Evolutionary conservation across 2,113 vertebrate genomes (phyloP), one percentile per base, ranked within the genome.

Genomic region (Sinocyclocheilus rhinocerous): DNA sequence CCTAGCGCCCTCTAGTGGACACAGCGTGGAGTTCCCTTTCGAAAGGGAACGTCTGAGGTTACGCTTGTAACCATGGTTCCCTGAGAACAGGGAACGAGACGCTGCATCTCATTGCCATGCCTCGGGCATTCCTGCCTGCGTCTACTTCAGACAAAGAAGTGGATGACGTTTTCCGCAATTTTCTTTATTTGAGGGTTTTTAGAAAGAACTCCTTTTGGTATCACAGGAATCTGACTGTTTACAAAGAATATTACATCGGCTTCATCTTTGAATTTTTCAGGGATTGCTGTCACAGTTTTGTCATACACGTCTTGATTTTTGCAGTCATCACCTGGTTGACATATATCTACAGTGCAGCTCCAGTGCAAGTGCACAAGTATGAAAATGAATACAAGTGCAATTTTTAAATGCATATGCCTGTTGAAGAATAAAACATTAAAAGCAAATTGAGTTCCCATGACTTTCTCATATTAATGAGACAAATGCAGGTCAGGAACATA

Each of bases 161-260:
- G n/a, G n/a, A n/a, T n/a, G n/a, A n/a, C n/a, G n/a, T n/a, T n/a
- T n/a, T n/a, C n/a, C n/a, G n/a, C n/a, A n/a, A n/a, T 94, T 42
- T 92, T 94, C 59, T 85, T 57, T 39, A 96, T 88, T 6, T 92
- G 88, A 24, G 93, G 86, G 89, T 91, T 96, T 86, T 91, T 87
- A 22, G 69, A 84, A 89, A 97, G 95, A 16, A 94, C 95, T 79
- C 87, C 92, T 89, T 88, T 89, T 2, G 89, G 93, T 76, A 96
- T 91, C 48, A 87, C 87, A 61, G 83, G 77, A 81, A 97, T 92
- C 22, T 83, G 76, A 72, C 95, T 95, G 0, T 85, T 4, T 42
- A 95, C 12, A 83, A 97, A 96, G 48, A 90, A 93, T 45, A 96
- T 91, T 33, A 96, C 93, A 7, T 86, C 94, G 61, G 93, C 86